Evolutionary conservation across 2,113 vertebrate genomes (phyloP), one percentile per base, ranked within the genome.

Genomic region (Hassar affinis): DNA sequence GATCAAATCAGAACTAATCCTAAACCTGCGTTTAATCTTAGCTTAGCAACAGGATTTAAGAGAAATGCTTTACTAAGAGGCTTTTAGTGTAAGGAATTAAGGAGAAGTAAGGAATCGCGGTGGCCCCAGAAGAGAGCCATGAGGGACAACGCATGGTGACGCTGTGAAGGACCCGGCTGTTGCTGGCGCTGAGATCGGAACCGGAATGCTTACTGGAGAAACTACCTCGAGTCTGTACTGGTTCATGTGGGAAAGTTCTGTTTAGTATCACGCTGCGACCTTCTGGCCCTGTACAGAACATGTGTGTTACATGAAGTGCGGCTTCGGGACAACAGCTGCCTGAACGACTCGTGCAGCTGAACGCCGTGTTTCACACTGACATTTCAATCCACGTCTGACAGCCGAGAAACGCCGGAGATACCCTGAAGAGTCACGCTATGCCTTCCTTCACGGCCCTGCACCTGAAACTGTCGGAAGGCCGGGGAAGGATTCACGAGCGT

Each of bases 281-380:
- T 71, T n/a, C 68, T 75, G 47, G 51, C 72, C 72, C 47, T 11
- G 45, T 51, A 75, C n/a, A 30, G 72, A 75, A 74, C 71, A 74
- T 27, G 45, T 74, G 71, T n/a, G 25, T 49, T 49, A 33, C 38
- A 52, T 49, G 20, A 45, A 17, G 30, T 62, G 14, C 59, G 51
- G 64, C 64, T 82, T 57, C 35, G 33, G 61, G 56, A 78, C 33
- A 59, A 56, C 72, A 66, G 51, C n/a, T 51, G 66, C 9, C 80
- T 68, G 35, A 30, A 35, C 35, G 47, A 56, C 30, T n/a, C 20
- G 56, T 35, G 57, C 80, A 82, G 74, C 64, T 81, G 71, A 47
- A 51, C 57, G 68, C 27, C 57, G 22, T 75, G 76, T 75, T 86
- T 42, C 64, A 78, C 81, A 27, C 35, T 52, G 75, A 82, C 68